Evolutionary conservation across 2,797 vertebrate species (phyloP), one percentile per base, ranked within the genome.

Genomic region (Etheostoma nigrum): DNA sequence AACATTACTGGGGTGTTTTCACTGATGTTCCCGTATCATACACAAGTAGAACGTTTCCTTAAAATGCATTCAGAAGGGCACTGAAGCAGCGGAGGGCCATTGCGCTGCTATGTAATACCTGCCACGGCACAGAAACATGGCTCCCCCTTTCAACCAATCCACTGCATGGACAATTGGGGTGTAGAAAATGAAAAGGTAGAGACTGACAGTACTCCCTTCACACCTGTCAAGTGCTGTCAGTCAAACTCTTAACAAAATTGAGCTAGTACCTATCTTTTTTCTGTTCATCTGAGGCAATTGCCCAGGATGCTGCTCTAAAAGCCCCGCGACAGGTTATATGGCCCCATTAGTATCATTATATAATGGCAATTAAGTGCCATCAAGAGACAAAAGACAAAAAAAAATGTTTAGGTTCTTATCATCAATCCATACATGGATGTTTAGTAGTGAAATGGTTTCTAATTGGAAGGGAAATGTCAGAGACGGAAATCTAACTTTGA

Each of bases 81-180:
- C 2, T 9, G 42, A 72, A 27, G 76, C 72, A 72, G 49, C 36
- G 36, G 42, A 25, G 42, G 59, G 45, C 14, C 6, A 55, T 6
- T 30, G 55, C 72, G 58, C 54, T 69, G 55, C 77, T 81, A 73
- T 52, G 78, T 83, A 67, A 83, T 61, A 70, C 74, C 67, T 65
- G 72, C 80, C 75, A 70, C 42, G 64, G 55, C 52, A 67, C 51
- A 67, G 67, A 74, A 70, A 81, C 30, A 8, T 15, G 19, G 25
- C 16, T 36, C 21, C 15, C 30, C 30, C 48, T 63, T 81, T 68
- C 71, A 67, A 66, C 40, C 23, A 21, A 63, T 48, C 64, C 33
- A 52, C 0, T 67, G 44, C 53, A 57, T 27, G 30, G 55, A 57
- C 40, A 65, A 9, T 45, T n/a, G 30, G 27, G 67, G 58, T 1